A percentile compares a stretch with the other conserved stretches of the same genome.
phyloP scores from a whole-genome alignment of 2,888 invertebrate species.

The Tillus elongatus region DNA sequence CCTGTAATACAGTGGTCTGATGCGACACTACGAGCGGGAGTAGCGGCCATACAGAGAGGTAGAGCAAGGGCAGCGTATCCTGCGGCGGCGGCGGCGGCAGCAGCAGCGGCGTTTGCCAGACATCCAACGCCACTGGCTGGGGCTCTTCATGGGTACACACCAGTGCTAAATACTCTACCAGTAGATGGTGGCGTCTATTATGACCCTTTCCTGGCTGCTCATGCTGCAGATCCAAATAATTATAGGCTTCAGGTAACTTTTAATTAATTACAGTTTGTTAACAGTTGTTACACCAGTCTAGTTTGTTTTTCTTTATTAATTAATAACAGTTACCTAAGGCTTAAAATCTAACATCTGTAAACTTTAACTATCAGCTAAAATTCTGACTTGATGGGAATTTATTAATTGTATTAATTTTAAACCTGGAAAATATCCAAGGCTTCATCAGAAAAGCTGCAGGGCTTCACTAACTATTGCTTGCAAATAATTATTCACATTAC shows the following conservation, averaged over 20 bases:
- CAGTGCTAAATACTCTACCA: slow-evolving; percentile 41
- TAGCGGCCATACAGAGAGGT: slow-evolving; percentile 75
- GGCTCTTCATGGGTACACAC: slow-evolving; percentile 81
- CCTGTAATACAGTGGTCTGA: slow-evolving; percentile 88
- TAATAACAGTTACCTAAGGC: too few species aligned
- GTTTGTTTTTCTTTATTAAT: too few species aligned
- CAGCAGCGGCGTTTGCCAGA: slow-evolving; percentile 58
- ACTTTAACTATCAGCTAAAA: too few species aligned
- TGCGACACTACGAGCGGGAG: slow-evolving; percentile 64
- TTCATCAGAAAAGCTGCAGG: too few species aligned
- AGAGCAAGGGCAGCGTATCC: slow-evolving; percentile 56
- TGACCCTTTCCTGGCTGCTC: slow-evolving; percentile 89
- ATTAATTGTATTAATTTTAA: too few species aligned
- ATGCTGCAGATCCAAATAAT: slow-evolving; percentile 78
- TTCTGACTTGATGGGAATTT: too few species aligned
- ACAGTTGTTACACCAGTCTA: too few species aligned
- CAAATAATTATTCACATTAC: too few species aligned
- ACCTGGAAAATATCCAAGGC: too few species aligned
- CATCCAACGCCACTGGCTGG: slow-evolving; percentile 60
- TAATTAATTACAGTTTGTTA: too few species aligned
- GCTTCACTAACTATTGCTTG: too few species aligned
- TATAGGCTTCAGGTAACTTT: slow-evolving; percentile 89
- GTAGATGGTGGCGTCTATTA: slow-evolving; percentile 77
- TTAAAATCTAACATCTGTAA: too few species aligned
- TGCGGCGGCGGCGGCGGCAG: slow-evolving; percentile 66